phyloP scores from a whole-genome alignment of 2,888 invertebrate species.

The Morpho achilles region DNA sequence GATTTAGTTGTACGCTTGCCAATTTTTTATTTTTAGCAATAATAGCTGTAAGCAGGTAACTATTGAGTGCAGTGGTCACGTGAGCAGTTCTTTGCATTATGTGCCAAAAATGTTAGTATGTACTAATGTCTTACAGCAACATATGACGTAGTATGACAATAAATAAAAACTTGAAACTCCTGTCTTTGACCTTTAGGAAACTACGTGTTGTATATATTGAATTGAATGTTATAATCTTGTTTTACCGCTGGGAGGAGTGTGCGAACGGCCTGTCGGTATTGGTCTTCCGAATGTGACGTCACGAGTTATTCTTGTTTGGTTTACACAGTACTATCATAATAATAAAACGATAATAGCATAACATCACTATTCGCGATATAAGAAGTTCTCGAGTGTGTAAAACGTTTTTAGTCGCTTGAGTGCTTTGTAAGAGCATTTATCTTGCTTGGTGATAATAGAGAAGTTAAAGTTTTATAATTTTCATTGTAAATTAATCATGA shows the following conservation, averaged over 20 bases:
- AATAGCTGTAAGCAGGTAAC: constrained; percentile 1
- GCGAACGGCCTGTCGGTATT: constrained; percentile 45
- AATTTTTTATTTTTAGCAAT: constrained; percentile 23
- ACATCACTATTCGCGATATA: constrained; percentile 42
- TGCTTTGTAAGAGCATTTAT: constrained; percentile 32
- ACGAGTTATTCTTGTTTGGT: constrained; percentile 59
- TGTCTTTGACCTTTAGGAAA: constrained; percentile 53
- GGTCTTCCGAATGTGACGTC: constrained; percentile 55
- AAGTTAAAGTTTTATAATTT: neutral
- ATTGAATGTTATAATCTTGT: constrained; percentile 8
- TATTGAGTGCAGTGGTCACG: constrained; percentile 16
- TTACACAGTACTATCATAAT: constrained; percentile 46
- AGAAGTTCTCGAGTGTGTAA: constrained; percentile 37
- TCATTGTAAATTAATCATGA: constrained; percentile 36
- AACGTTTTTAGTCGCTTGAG: constrained; percentile 32
- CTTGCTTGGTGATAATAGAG: constrained; percentile 1
- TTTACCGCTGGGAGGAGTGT: constrained; percentile 54
- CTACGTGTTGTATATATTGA: neutral
- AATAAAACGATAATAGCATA: constrained; percentile 48
- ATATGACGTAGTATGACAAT: neutral
- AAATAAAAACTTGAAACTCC: constrained; percentile 20
- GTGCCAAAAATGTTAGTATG: constrained; percentile 19
- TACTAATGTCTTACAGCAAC: neutral
- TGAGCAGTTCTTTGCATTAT: constrained; percentile 5
- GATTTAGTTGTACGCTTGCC: constrained; percentile 19